Percentiles rank a stretch among this genome's conserved stretches.
Conservation (phyloP, 2,888 invertebrate genomes). For the Drosophila neotestacea region DNA sequence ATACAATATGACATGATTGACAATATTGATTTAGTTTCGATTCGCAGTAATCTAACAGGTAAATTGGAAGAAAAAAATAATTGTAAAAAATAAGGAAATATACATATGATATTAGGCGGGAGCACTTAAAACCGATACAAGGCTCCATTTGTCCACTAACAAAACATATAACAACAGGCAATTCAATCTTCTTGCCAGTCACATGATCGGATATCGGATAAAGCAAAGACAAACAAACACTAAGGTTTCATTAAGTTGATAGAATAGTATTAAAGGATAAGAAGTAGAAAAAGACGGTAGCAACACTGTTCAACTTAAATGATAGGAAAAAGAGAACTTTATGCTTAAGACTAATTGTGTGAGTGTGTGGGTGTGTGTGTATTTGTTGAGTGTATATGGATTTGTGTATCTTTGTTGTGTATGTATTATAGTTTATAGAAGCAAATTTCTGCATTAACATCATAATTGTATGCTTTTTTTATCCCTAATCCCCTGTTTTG, state of each 20-base stretch:
- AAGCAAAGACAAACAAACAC: constrained; percentile 56
- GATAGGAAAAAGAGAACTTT: constrained; percentile 69
- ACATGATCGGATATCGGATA: constrained; percentile 41
- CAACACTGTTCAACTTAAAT: constrained; percentile 63
- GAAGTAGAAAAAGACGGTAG: constrained; percentile 55
- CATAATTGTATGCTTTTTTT: constrained; percentile 35
- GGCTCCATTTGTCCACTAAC: constrained; percentile 65
- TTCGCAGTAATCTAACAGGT: constrained; percentile 38
- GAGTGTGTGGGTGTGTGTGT: constrained; percentile 56
- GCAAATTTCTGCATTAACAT: constrained; percentile 65
- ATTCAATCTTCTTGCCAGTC: constrained; percentile 45
- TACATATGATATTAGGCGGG: constrained; percentile 49
- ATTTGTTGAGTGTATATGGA: constrained; percentile 19
- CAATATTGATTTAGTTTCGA: constrained; percentile 50
- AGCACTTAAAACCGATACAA: constrained; percentile 39
- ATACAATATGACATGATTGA: constrained; percentile 58
- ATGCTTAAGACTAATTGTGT: constrained; percentile 66
- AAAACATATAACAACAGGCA: constrained; percentile 66
- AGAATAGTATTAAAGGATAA: constrained; percentile 10
- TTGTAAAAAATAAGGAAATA: constrained; percentile 52
- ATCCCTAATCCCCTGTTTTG: constrained; percentile 70
- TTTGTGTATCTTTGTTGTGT: constrained; percentile 34
- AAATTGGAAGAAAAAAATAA: constrained; percentile 27
- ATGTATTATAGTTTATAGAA: constrained; percentile 55
- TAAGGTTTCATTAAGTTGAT: constrained; percentile 27